Percentiles rank a stretch among this genome's conserved stretches.
phyloP scores from a whole-genome alignment of 2,113 vertebrate genomes.

The Bothrops jararaca region DNA sequence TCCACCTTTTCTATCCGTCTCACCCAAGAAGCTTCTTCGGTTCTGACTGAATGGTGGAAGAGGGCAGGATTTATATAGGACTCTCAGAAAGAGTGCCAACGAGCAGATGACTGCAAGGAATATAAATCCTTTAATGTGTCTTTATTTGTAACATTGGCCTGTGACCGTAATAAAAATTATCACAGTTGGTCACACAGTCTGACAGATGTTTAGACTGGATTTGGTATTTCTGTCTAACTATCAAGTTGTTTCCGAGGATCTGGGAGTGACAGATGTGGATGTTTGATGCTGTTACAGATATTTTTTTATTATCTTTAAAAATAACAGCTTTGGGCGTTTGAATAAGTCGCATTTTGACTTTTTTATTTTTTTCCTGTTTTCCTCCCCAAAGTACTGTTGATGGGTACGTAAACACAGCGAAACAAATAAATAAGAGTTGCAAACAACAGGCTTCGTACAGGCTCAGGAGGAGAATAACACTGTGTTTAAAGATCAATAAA shows the following conservation, averaged over 20 bases:
- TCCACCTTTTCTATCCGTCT: too few relatives aligned
- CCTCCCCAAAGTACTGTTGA: background rate
- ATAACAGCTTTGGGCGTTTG: slow-evolving; percentile 62
- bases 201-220: too few relatives aligned
- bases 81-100: background rate
- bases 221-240: too few relatives aligned
- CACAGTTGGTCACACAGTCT: too few relatives aligned
- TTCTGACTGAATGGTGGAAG: background rate
- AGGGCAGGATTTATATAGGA: background rate
- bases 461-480: slow-evolving; percentile 53
- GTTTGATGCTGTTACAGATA: too few relatives aligned
- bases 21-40: background rate
- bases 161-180: background rate
- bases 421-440: background rate
- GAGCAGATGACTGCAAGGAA: background rate
- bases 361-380: slow-evolving; percentile 53
- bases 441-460: background rate
- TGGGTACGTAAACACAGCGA: background rate
- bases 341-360: slow-evolving; percentile 66
- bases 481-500: slow-evolving; percentile 63
- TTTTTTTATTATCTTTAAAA: slow-evolving; percentile 57
- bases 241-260: too few relatives aligned
- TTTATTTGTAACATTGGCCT: background rate
- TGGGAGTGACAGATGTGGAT: too few relatives aligned
- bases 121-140: background rate